Evolutionary conservation across 2,797 vertebrate species (phyloP), one percentile per base, ranked within the genome.

Genomic region (Cichlasoma orientale): DNA sequence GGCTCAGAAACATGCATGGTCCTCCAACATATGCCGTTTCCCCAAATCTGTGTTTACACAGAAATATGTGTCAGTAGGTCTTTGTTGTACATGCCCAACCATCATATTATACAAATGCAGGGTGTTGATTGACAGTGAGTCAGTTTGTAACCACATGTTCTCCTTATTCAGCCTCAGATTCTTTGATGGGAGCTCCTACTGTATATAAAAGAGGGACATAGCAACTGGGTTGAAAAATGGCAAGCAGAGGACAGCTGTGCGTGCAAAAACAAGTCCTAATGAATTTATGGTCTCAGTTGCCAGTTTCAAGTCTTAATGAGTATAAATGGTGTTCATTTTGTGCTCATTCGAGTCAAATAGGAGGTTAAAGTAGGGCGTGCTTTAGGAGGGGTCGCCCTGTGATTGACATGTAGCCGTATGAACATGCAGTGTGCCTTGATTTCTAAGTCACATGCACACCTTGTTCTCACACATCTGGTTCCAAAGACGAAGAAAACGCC

Each of bases 41-140:
- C 61, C 61, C 7, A 25, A 3, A 68, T 50, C 10, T 66, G 16
- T 47, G 38, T 41, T 66, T 21, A 44, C 3, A 27, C 59, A 44
- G 61, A 2, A 47, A 68, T 13, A 50, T 25, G 47, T 68, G 47
- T 29, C 41, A 68, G 1, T 29, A n/a, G 41, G 41, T 25, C 3
- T 68, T 68, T 10, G 27, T 5, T 29, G 33, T 10, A 1, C 56
- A 59, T 1, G 10, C 12, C 56, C 41, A 57, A 33, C 77, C 38
- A 44, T 73, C 72, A 38, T 58, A 55, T 85, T 71, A 78, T 86
- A 79, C 75, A 23, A 23, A 75, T 33, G 9, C 7, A 4, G 10
- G 13, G 4, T 68, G 77, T 84, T 78, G 78, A 85, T 87, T 83
- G 33, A 77, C 44, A 27, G 19, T 75, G 59, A 56, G 73, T 79